Conservation (phyloP, 2,888 invertebrate genomes). For the Slavum lentiscoides region DNA sequence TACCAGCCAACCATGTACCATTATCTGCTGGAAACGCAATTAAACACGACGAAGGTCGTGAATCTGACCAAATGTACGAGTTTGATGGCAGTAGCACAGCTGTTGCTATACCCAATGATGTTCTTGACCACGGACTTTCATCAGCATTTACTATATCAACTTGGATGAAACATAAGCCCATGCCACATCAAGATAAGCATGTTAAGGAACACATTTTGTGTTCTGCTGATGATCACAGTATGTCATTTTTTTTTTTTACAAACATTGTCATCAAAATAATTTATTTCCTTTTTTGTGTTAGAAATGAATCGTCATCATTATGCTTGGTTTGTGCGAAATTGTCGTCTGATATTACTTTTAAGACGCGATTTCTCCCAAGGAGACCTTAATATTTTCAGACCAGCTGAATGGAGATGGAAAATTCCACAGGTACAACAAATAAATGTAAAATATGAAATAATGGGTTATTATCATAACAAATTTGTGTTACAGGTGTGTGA, state of each 20-base stretch:
- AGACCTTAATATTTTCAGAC: constrained; percentile 90
- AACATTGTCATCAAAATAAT: background rate
- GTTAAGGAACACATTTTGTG: constrained; percentile 96
- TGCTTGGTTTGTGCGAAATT: constrained; percentile 94
- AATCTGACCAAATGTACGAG: constrained; percentile 89
- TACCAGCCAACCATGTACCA: constrained; percentile 67
- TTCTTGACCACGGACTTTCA: constrained; percentile 76
- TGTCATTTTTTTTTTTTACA: constrained; percentile 60
- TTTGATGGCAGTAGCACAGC: constrained; percentile 92
- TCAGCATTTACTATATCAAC: constrained; percentile 87
- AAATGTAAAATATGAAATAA: background rate
- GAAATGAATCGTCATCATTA: constrained; percentile 99
- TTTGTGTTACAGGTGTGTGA: constrained; percentile 76
- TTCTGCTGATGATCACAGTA: constrained; percentile 95
- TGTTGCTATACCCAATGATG: constrained; percentile 76
- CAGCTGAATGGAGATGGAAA: constrained; percentile 99
- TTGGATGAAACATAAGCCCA: constrained; percentile 91
- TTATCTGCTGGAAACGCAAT: constrained; percentile 63
- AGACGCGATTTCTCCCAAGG: constrained; percentile 89
- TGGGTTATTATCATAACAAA: background rate
- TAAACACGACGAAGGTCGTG: constrained; percentile 68
- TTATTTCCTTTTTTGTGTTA: constrained; percentile 59
- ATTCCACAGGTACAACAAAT: constrained; percentile 73
- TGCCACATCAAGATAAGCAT: constrained; percentile 80
- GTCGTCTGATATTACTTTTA: constrained; percentile 89